phyloP scores from a whole-genome alignment of 2,797 vertebrate genomes.

The Eutrigla gurnardus region DNA sequence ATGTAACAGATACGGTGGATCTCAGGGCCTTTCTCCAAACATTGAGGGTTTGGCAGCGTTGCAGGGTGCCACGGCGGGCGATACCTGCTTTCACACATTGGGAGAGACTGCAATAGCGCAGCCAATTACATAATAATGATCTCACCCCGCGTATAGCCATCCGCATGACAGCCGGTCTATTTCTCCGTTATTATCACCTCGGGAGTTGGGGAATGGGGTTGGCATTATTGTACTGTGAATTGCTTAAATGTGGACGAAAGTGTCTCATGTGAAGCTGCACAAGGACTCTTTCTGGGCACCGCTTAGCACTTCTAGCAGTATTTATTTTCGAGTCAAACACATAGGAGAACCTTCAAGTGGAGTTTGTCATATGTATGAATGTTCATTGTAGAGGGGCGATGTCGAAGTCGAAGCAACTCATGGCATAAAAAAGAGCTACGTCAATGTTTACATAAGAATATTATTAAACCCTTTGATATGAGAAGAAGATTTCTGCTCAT shows the following conservation, averaged over 20 bases:
- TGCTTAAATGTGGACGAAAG: constrained; percentile 27
- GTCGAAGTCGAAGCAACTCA: not conserved
- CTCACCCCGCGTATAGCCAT: constrained; percentile 40
- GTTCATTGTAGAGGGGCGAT: not conserved
- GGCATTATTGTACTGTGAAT: constrained; percentile 25
- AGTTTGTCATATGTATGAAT: not conserved
- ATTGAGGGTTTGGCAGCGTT: constrained; percentile 44
- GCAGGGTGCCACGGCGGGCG: constrained; percentile 18
- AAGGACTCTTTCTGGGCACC: constrained; percentile 72
- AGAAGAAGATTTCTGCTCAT: not conserved
- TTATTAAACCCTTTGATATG: not conserved
- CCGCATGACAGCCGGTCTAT: constrained; percentile 46
- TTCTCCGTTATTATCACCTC: constrained; percentile 46
- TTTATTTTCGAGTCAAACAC: constrained; percentile 2
- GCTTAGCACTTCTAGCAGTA: constrained; percentile 69
- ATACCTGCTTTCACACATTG: constrained; percentile 54
- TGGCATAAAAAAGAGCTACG: not conserved
- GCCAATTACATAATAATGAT: constrained; percentile 55
- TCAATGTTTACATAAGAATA: constrained; percentile 14
- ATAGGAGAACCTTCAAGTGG: not conserved
- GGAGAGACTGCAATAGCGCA: constrained; percentile 37
- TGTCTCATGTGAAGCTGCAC: constrained; percentile 50
- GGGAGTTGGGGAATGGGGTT: constrained; percentile 36
- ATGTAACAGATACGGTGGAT: constrained; percentile 43
- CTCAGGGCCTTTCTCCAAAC: constrained; percentile 44